These are phyloP conservation scores for Lota lota DNA, from an alignment of 2,113 vertebrate genomes.

Conservation along the genomic window DNA sequence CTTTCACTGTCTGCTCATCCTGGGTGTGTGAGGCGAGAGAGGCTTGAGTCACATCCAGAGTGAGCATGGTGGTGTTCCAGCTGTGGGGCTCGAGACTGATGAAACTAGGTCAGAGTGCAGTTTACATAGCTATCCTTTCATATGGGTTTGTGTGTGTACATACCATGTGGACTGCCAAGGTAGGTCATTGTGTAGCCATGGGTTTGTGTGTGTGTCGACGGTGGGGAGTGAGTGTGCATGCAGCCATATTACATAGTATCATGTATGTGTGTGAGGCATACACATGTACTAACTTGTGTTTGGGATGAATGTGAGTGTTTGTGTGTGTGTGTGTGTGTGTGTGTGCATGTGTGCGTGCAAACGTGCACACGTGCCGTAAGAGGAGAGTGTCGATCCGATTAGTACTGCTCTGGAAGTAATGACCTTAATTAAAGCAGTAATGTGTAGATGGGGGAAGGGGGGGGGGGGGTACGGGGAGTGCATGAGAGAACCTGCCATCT, in stretches of 20 bases:
- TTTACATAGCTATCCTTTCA: slow-evolving; percentile 41
- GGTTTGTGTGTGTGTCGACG: slow-evolving; percentile 3
- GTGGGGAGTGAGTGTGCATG: too few relatives aligned
- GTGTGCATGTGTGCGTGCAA: not conserved
- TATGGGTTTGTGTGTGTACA: slow-evolving; percentile 31
- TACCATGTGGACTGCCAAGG: not conserved
- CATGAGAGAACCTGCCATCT: slow-evolving; percentile 61
- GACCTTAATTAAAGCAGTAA: slow-evolving; percentile 83
- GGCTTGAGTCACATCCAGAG: not conserved
- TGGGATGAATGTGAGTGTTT: not conserved
- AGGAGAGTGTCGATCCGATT: slow-evolving; percentile 72
- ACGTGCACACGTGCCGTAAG: slow-evolving; percentile 6
- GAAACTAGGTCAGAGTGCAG: slow-evolving; percentile 49
- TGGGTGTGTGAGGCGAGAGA: not conserved
- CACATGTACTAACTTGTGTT: too few relatives aligned
- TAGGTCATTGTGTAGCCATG: too few relatives aligned
- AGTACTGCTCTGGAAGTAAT: slow-evolving; percentile 80
- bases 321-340: not conserved
- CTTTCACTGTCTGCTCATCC: too few relatives aligned
- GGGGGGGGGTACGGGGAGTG: slow-evolving; percentile 29
- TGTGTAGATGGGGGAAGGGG: slow-evolving; percentile 62
- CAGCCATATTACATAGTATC: too few relatives aligned
- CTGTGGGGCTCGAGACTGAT: slow-evolving; percentile 3
- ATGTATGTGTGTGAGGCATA: too few relatives aligned
- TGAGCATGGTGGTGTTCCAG: not conserved